Evolutionary conservation across 2,113 vertebrate species (phyloP).

Genomic region (Oriolus oriolus): DNA sequence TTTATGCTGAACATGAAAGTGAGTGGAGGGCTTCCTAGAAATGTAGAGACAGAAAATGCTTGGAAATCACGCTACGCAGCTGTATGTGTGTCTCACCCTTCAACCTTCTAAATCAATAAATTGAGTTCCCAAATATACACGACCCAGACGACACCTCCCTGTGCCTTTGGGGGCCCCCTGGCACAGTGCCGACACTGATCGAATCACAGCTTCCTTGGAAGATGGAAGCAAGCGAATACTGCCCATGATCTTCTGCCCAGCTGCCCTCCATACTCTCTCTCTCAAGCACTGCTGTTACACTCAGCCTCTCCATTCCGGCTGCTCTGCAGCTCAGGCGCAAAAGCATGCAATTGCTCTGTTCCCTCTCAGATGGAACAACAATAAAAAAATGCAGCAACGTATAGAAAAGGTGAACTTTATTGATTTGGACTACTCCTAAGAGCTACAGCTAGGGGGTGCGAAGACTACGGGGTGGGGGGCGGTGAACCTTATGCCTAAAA

Average conservation of each 20-base stretch:
- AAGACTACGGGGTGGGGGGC: accelerated
- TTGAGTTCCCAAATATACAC: accelerated
- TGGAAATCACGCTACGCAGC: background rate
- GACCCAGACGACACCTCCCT: accelerated
- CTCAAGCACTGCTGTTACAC: background rate
- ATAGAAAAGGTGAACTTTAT: background rate
- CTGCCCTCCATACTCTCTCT: background rate
- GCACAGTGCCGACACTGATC: accelerated
- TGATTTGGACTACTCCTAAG: background rate
- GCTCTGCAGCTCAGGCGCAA: background rate
- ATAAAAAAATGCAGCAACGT: accelerated
- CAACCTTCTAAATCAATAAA: background rate
- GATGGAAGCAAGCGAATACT: background rate
- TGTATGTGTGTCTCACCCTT: background rate
- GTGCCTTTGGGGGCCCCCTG: too few species aligned
- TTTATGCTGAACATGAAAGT: background rate
- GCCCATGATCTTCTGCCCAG: background rate
- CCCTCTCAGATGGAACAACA: background rate
- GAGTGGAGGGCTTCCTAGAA: background rate
- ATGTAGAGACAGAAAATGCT: accelerated
- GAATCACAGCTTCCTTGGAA: background rate
- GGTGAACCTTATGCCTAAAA: background rate
- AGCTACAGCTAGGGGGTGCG: accelerated
- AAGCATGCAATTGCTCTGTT: too few species aligned
- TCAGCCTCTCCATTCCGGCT: background rate